A percentile compares a stretch with the other conserved stretches of the same genome.
Conservation (phyloP, 2,888 invertebrate genomes). For the Drosophila kokeensis region DNA sequence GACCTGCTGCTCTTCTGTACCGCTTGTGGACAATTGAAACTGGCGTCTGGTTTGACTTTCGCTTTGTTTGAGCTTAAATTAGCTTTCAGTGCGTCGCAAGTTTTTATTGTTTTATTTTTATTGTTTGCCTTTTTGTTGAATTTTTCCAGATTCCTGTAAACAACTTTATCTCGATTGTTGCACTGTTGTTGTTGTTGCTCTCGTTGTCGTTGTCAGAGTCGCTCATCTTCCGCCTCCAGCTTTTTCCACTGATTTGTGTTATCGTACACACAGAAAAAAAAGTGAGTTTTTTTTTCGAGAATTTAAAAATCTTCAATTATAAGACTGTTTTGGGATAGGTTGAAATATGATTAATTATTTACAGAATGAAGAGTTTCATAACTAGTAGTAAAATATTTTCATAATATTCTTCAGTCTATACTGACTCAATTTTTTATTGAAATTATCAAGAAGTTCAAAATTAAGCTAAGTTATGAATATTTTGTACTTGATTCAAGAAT, state of each 20-base stretch:
- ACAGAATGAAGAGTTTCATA: not conserved
- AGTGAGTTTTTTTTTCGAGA: too few species aligned
- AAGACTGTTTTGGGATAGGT: too few species aligned
- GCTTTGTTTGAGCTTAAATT: constrained; percentile 74
- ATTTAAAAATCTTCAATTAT: not conserved
- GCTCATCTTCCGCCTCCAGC: constrained; percentile 70
- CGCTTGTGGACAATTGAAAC: constrained; percentile 56
- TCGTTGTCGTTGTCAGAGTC: constrained; percentile 17
- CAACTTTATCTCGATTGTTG: constrained; percentile 76
- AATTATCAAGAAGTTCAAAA: not conserved
- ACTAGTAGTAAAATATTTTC: too few species aligned
- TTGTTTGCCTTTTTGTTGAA: constrained; percentile 64
- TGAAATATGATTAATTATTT: too few species aligned
- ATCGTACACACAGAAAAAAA: constrained; percentile 41
- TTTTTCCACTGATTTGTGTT: constrained; percentile 55
- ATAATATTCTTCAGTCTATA: not conserved
- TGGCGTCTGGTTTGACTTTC: constrained; percentile 50
- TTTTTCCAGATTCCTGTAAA: constrained; percentile 75
- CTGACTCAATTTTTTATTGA: not conserved
- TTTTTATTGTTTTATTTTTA: constrained; percentile 53
- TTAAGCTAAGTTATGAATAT: not conserved
- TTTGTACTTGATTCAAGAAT: not conserved
- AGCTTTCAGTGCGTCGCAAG: constrained; percentile 54
- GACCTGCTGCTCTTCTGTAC: constrained; percentile 16
- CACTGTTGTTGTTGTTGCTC: constrained; percentile 22